These are phyloP conservation scores for Parnassius smintheus DNA, from an alignment of 2,888 invertebrate species.

Conservation along the genomic window DNA sequence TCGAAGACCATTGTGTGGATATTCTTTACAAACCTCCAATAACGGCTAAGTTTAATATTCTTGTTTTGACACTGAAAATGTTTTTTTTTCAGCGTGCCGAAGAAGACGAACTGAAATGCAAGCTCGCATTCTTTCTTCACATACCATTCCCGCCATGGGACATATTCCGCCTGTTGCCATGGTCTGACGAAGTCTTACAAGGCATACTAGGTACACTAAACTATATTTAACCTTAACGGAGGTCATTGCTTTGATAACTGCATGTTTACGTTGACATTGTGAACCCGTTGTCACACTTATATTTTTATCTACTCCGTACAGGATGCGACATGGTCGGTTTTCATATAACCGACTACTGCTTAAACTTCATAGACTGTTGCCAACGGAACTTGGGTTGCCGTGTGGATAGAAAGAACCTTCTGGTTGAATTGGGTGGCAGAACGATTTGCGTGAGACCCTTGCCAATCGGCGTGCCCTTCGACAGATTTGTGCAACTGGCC, in stretches of 20 bases:
- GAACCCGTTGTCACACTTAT: conserved; percentile 12
- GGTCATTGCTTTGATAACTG: conserved; percentile 11
- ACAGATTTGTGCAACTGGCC: conserved; percentile 90
- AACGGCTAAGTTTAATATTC: too few relatives aligned
- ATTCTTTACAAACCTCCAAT: too few relatives aligned
- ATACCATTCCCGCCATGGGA: conserved; percentile 98
- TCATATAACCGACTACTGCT: conserved; percentile 94
- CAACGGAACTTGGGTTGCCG: conserved; percentile 92
- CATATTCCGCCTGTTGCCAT: conserved; percentile 93
- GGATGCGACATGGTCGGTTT: conserved; percentile 96
- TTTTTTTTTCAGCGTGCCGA: conserved; percentile 83
- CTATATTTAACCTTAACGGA: conserved; percentile 8
- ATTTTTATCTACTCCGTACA: conserved; percentile 40
- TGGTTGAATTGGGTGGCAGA: conserved; percentile 93
- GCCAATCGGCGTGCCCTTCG: conserved; percentile 94
- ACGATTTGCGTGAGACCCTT: conserved; percentile 91
- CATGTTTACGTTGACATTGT: conserved; percentile 16
- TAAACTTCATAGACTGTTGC: conserved; percentile 95
- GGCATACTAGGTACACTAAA: conserved; percentile 87
- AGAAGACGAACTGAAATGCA: conserved; percentile 87
- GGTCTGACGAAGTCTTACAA: conserved; percentile 96
- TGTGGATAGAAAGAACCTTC: conserved; percentile 91
- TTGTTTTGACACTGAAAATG: background rate
- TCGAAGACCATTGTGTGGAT: too few relatives aligned
- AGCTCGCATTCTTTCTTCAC: conserved; percentile 95